Evolutionary conservation across 2,113 vertebrate genomes (phyloP).

Genomic region (Gulo gulo): DNA sequence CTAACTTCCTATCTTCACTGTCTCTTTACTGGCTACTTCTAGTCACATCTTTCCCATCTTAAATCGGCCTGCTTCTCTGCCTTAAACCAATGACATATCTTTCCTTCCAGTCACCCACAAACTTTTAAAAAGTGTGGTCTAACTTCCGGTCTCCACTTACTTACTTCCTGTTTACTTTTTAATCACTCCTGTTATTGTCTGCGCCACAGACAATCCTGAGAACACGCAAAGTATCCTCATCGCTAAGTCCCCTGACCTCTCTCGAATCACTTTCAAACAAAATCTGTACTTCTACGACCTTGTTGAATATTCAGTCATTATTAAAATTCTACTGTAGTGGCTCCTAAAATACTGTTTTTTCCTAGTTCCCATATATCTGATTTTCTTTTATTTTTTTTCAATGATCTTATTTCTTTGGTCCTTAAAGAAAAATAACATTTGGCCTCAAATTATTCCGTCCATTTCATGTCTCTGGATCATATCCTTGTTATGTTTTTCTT

Average conservation of each 20-base stretch:
- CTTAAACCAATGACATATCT: neutral
- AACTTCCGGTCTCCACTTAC: neutral
- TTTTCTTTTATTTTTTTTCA: neutral
- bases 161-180: neutral
- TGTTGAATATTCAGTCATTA: neutral
- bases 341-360: neutral
- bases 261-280: neutral
- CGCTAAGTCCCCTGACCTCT: neutral
- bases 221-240: neutral
- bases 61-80: neutral
- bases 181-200: neutral
- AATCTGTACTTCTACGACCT: neutral
- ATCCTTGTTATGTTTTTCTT: neutral
- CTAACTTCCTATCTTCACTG: neutral
- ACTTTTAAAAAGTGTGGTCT: neutral
- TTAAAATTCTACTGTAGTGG: neutral
- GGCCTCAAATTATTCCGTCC: neutral
- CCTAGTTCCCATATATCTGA: neutral
- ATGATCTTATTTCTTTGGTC: neutral
- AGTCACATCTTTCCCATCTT: neutral
- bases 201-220: neutral
- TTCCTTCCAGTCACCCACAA: neutral
- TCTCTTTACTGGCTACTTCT: neutral
- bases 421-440: neutral
- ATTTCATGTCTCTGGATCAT: neutral